Evolutionary conservation across 2,888 invertebrate genomes (phyloP).

Genomic region (Drosophila imparisetae): DNA sequence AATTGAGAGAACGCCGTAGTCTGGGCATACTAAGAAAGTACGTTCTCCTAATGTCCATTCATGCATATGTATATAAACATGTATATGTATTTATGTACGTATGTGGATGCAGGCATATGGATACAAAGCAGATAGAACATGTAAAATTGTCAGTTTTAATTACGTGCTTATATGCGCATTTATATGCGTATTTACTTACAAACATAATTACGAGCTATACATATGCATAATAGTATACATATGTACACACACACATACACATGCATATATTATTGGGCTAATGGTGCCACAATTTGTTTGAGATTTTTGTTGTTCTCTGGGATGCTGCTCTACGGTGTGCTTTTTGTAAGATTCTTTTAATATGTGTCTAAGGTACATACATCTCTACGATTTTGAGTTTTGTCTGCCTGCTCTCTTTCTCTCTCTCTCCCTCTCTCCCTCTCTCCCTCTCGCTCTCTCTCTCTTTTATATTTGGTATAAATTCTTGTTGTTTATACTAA

Average conservation of each 20-base stretch:
- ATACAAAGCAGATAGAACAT: constrained; percentile 23
- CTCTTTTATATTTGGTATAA: constrained; percentile 49
- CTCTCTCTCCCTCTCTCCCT: constrained; percentile 2
- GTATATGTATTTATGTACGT: background rate
- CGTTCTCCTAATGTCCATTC: constrained; percentile 10
- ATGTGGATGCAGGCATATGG: background rate
- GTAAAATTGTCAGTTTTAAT: constrained; percentile 29
- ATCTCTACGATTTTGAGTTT: constrained; percentile 37
- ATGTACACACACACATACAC: background rate
- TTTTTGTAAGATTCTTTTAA: constrained; percentile 61
- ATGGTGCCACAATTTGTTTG: constrained; percentile 52
- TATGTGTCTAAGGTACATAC: constrained; percentile 35
- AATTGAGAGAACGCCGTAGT: constrained; percentile 12
- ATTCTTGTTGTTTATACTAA: constrained; percentile 80
- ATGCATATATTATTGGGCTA: constrained; percentile 31
- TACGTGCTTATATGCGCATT: constrained; percentile 23
- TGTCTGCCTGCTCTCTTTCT: constrained; percentile 19
- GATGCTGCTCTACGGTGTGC: constrained; percentile 29
- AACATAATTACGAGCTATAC: constrained; percentile 35
- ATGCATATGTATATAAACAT: background rate
- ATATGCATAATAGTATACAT: constrained; percentile 2
- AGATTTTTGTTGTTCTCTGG: constrained; percentile 49
- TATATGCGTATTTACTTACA: constrained; percentile 16
- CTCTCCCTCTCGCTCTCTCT: constrained; percentile 15
- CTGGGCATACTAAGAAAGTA: constrained; percentile 3